Evolutionary conservation across 2,888 invertebrate species (phyloP), one percentile per base, ranked within the genome.

Genomic region (Ernsta delagoae): DNA sequence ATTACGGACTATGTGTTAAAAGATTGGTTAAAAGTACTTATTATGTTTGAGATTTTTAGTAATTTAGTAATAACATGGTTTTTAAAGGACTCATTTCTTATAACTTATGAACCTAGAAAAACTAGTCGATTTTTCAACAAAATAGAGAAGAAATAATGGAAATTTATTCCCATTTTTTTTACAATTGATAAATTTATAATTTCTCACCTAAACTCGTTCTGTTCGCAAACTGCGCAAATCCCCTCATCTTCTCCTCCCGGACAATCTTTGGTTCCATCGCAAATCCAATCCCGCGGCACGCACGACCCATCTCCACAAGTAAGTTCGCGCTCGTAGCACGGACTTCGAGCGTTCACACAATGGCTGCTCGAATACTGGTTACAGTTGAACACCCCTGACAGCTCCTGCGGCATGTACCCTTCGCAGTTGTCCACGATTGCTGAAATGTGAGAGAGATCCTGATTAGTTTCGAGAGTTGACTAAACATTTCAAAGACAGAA

Each of bases 201-300:
- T 34, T 11, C 5, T 70, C 70, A 93, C 93, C 86, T 85, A 76
- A 81, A 92, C 73, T 94, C 93, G 56, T 84, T 78, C 4, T 77
- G 74, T 5, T 82, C 84, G 73, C 94, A 93, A 6, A 75, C 73
- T 0, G 78, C 73, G 75, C 96, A 96, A 54, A 92, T 85, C 1
- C 84, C 80, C 78, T 96, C 96, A 74, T 96, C 96, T 39, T 95
- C 95, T 0, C 94, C 95, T 71, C 91, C 94, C 4, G 92, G 85
- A 73, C 96, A 96, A 78, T 96, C 96, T 0, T 84, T 84, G 11
- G 94, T 94, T 2, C 94, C 94, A 74, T 96, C 96, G 77, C 96
- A 96, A 59, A 94, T 86, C 95, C 95, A 95, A 71, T 95, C 94
- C 8, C 91, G 79, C 0, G 95, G 95, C 59, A 96, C 92, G 73